Percentiles rank a stretch among this genome's conserved stretches.
These are phyloP conservation scores for Lophotriccus pileatus DNA, from an alignment of 2,797 vertebrate species.

Conservation along the genomic window DNA sequence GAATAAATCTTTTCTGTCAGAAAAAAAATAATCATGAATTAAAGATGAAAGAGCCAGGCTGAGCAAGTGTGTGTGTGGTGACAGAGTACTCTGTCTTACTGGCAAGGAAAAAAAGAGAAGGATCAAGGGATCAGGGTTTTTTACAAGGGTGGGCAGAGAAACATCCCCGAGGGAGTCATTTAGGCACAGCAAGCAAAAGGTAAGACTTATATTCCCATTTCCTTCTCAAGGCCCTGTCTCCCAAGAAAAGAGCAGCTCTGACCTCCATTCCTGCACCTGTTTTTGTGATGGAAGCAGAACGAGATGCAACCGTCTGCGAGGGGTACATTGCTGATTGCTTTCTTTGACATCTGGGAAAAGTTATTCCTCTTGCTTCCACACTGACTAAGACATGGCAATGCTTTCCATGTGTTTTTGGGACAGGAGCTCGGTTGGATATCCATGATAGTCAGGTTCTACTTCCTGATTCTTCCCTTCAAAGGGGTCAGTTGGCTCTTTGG, in stretches of 20 bases:
- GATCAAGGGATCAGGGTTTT: not conserved
- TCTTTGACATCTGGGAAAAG: not conserved
- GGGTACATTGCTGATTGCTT: not conserved
- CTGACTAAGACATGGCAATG: not conserved
- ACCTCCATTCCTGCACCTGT: not conserved
- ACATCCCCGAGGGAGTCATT: not conserved
- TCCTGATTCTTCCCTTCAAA: not conserved
- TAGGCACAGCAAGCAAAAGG: not conserved
- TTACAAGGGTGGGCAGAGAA: not conserved
- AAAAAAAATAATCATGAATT: not conserved
- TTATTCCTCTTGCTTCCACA: not conserved
- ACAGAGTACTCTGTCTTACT: not conserved
- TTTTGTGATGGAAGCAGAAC: not conserved
- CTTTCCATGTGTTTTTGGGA: not conserved
- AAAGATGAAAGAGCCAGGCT: slow-evolving; percentile 29
- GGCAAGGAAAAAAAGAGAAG: not conserved
- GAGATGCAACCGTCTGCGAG: not conserved
- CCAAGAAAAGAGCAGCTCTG: not conserved
- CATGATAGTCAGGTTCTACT: not conserved
- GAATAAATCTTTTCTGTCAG: slow-evolving; percentile 28
- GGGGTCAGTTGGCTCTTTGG: not conserved
- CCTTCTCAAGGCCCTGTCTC: not conserved
- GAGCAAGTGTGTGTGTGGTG: not conserved
- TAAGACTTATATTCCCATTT: not conserved
- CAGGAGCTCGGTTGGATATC: rapidly evolving